Evolutionary conservation across 2,888 invertebrate species (phyloP), one percentile per base, ranked within the genome.

Genomic region (Coecobrya sp.): DNA sequence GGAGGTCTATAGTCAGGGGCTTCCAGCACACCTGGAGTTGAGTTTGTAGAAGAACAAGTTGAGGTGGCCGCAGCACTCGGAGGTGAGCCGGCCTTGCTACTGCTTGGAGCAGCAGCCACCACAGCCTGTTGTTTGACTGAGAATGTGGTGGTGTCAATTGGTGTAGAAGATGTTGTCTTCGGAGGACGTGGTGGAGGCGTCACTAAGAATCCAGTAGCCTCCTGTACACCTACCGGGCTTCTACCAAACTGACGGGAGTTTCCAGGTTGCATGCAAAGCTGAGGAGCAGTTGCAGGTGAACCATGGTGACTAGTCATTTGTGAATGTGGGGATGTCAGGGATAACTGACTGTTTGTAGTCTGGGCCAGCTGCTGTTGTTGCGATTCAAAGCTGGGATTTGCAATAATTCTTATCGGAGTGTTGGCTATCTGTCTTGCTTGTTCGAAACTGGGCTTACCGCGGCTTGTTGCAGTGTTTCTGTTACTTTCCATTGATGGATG

Each of bases 1-100:
- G 98, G 98, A 4, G 98, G 98, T 94, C 97, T 97, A 96, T 98
- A 98, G 94, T 98, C 98, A 95, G 97, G 97, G 86, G 87, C 93
- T 89, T 87, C 92, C 45, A 87, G 42, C 59, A 59, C 68, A 59
- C 91, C 92, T 68, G 92, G 90, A 52, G 88, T 88, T 8, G 84
- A 59, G 55, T 36, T 82, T 16, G 79, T 22, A 62, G 89, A 30
- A 16, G 89, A 94, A 96, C 97, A 1, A 96, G 97, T 86, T 96
- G 96, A 86, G 96, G 95, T 25, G 96, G 65, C 62, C 7, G 30
- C 82, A 16, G 65, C 42, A 55, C 87, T 91, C 10, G 93, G 84
- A 19, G 93, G 84, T 10, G 91, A 85, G 0, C 81, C 89, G 76
- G 86, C 85, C 89, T 94, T 86, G 93, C 81, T 81, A 62, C 91